Evolutionary conservation across 2,113 vertebrate species (phyloP).

Genomic region (Eidolon helvum): DNA sequence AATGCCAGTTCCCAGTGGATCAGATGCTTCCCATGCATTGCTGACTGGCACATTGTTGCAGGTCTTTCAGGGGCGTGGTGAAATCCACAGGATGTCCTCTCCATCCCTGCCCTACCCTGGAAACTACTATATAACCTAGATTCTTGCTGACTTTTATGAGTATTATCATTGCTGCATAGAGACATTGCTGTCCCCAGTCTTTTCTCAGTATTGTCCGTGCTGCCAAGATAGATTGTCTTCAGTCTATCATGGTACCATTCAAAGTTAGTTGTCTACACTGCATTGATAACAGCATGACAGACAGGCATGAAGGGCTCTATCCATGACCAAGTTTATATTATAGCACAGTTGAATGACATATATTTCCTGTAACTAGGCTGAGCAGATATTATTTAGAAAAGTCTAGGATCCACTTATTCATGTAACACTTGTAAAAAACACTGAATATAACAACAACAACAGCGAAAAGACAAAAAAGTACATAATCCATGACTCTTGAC

Average conservation of each 20-base stretch:
- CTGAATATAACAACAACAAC: no score
- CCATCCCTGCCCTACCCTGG: background rate
- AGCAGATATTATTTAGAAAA: background rate
- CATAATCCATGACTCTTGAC: background rate
- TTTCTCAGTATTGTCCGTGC: background rate
- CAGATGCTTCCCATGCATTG: background rate
- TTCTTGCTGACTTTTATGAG: background rate
- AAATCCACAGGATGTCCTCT: background rate
- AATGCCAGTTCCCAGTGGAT: background rate
- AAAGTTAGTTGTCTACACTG: background rate
- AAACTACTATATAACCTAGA: background rate
- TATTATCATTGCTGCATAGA: background rate
- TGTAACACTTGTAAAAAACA: background rate
- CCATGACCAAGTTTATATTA: background rate
- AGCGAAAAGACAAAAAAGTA: background rate
- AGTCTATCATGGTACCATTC: background rate
- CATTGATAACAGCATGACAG: background rate
- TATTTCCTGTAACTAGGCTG: background rate
- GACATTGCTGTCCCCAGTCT: background rate
- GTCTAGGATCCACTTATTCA: background rate
- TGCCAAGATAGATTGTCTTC: background rate
- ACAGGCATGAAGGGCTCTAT: background rate
- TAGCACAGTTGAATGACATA: background rate
- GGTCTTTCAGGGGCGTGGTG: background rate
- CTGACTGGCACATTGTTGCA: background rate